A percentile compares a stretch with the other conserved stretches of the same genome.
phyloP scores from a whole-genome alignment of 2,797 vertebrate genomes.

The Scarus forsteni region DNA sequence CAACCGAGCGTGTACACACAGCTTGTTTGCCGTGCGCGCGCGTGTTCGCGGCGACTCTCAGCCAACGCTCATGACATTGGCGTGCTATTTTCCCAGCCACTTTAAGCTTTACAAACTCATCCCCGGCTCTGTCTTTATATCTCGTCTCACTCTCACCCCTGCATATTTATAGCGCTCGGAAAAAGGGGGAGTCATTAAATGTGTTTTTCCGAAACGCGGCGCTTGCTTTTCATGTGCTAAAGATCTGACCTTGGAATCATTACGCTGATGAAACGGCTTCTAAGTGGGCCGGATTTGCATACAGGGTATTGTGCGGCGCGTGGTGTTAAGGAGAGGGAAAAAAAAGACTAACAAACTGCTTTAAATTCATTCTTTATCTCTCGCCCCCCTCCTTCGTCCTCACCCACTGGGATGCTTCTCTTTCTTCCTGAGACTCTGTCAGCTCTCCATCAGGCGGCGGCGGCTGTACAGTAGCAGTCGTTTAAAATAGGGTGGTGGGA shows the following conservation, averaged over 20 bases:
- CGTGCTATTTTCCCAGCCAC: constrained; percentile 2
- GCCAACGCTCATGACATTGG: constrained; percentile 17
- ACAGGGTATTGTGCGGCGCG: constrained; percentile 57
- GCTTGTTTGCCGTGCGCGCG: constrained; percentile 36
- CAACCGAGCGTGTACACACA: constrained; percentile 47
- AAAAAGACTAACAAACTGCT: constrained; percentile 66
- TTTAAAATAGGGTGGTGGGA: constrained; percentile 1
- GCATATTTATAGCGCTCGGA: constrained; percentile 57
- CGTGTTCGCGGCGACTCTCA: constrained; percentile 23
- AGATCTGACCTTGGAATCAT: constrained; percentile 84
- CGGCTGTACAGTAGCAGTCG: constrained; percentile 12
- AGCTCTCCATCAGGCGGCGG: constrained; percentile 42
- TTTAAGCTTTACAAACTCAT: constrained; percentile 4
- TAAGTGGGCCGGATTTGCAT: constrained; percentile 83
- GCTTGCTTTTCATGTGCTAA: constrained; percentile 71
- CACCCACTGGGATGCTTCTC: constrained; percentile 44
- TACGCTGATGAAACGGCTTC: constrained; percentile 79
- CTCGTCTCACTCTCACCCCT: constrained; percentile 28
- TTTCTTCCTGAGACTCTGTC: constrained; percentile 32
- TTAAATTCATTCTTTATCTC: constrained; percentile 73
- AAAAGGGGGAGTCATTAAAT: constrained; percentile 65
- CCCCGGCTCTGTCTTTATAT: constrained; percentile 23
- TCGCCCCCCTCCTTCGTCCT: neutral
- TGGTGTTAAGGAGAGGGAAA: constrained; percentile 33
- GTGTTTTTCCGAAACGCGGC: constrained; percentile 53